Percentiles rank a stretch among this genome's conserved stretches.
Evolutionary conservation across 2,113 vertebrate genomes (phyloP).

Genomic region (Amphiprion percula): DNA sequence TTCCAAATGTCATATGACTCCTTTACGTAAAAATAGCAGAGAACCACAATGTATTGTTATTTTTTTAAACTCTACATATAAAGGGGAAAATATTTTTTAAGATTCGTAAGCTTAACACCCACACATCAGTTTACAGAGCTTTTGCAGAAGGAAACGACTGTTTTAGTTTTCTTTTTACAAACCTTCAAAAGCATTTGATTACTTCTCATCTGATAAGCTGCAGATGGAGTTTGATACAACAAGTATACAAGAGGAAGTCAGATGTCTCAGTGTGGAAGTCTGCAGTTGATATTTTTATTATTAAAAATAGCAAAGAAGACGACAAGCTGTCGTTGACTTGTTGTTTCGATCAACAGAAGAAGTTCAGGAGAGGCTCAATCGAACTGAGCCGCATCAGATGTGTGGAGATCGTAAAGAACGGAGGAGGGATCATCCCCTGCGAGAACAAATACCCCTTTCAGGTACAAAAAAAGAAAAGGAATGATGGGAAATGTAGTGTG

Average conservation of each 20-base stretch:
- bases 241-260: not conserved
- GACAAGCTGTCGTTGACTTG: not conserved
- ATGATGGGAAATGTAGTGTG: not conserved
- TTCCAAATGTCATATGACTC: no score
- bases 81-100: no score
- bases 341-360: conserved; percentile 84
- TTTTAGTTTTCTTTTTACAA: not conserved
- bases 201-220: not conserved
- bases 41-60: no score
- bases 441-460: conserved; percentile 97
- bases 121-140: no score
- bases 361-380: conserved; percentile 90
- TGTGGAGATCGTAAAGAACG: conserved; percentile 93
- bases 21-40: no score
- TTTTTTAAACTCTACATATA: no score
- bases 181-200: not conserved
- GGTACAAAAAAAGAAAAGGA: conserved; percentile 76
- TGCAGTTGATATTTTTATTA: not conserved
- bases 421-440: conserved; percentile 88
- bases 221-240: not conserved
- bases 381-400: conserved; percentile 92
- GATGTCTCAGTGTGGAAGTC: accelerated
- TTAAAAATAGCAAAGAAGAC: not conserved
- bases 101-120: no score
- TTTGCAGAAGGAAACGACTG: not conserved